Evolutionary conservation across 37 sponge, comb jelly and placozoan species (phyloP).

Genomic region (Dysidea cf. avara): DNA sequence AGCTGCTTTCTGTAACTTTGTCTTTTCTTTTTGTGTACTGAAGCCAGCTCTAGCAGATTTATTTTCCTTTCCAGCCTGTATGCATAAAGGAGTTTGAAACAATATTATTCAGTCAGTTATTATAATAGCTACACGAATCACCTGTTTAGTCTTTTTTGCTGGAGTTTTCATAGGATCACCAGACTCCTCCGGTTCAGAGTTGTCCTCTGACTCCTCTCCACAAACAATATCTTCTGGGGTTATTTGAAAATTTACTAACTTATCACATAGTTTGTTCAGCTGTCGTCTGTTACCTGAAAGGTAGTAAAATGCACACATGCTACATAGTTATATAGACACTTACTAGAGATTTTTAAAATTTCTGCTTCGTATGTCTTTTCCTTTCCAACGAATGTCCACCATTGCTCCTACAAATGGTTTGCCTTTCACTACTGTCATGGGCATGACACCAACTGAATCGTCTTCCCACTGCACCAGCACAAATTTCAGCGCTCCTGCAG

Average conservation of each 20-base stretch:
- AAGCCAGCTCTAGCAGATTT: too few relatives aligned
- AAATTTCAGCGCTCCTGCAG: not conserved
- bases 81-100: too few relatives aligned
- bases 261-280: not conserved
- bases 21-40: too few relatives aligned
- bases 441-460: slow-evolving; percentile 28
- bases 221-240: slow-evolving; percentile 4
- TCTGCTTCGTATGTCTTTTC: slow-evolving; percentile 40
- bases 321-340: not conserved
- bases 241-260: not conserved
- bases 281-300: not conserved
- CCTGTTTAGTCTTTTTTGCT: too few relatives aligned
- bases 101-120: too few relatives aligned
- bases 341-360: slow-evolving; percentile 27
- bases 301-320: not conserved
- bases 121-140: too few relatives aligned
- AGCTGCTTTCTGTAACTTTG: too few relatives aligned
- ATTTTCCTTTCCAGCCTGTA: too few relatives aligned
- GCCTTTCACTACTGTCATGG: not conserved
- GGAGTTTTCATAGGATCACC: too few relatives aligned
- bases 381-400: slow-evolving; percentile 11
- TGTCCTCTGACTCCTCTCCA: too few relatives aligned
- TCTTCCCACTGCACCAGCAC: slow-evolving; percentile 41
- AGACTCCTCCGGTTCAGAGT: too few relatives aligned
- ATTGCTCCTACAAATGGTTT: slow-evolving; percentile 17